These are phyloP conservation scores for Podabrus alpinus DNA, from an alignment of 2,888 invertebrate species.

Conservation along the genomic window DNA sequence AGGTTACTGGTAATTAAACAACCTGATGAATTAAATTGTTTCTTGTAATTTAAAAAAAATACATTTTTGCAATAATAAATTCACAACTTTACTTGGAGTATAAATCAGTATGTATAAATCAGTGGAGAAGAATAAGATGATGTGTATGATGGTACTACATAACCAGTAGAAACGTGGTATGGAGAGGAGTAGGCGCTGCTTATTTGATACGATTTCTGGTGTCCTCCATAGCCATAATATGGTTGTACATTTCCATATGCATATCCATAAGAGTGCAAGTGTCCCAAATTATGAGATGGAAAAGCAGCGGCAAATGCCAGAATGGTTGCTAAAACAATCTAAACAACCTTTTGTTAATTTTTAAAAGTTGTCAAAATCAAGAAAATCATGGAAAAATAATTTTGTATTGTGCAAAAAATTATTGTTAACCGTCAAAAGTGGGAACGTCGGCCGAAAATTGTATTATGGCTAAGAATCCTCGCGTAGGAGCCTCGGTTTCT, in stretches of 20 bases:
- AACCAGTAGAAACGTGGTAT: neutral
- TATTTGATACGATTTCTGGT: neutral
- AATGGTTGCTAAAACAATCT: neutral
- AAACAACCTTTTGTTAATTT: too few relatives aligned
- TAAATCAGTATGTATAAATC: neutral
- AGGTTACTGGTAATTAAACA: neutral
- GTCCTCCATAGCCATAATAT: neutral
- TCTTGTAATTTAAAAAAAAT: neutral
- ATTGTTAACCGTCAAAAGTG: too few relatives aligned
- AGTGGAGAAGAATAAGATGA: neutral
- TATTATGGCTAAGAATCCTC: too few relatives aligned
- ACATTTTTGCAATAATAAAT: neutral
- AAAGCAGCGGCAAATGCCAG: neutral
- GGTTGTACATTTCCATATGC: too few relatives aligned
- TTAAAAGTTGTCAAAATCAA: neutral
- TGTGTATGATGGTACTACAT: too few relatives aligned
- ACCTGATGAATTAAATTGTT: neutral
- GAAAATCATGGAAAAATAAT: too few relatives aligned
- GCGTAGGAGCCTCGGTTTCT: too few relatives aligned
- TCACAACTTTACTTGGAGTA: too few relatives aligned
- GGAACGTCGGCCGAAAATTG: too few relatives aligned
- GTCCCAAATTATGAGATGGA: neutral
- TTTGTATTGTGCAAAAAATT: too few relatives aligned
- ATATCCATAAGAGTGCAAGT: neutral
- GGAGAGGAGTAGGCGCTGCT: neutral